Base-by-base conservation (phyloP, 2,888 invertebrate species). In the Hyppa rectilinea region DNA sequence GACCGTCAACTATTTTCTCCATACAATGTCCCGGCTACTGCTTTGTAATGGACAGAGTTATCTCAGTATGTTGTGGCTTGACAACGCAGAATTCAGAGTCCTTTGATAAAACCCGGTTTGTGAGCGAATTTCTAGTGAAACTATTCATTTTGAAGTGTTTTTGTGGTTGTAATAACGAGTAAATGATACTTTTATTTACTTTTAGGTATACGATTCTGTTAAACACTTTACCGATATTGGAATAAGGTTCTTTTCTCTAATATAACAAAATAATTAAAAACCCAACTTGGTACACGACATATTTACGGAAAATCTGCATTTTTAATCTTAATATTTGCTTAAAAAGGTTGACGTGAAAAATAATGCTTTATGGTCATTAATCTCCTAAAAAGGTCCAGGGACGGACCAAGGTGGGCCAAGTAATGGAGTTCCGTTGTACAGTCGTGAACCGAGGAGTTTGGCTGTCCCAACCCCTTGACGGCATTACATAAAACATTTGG, bases 351-450 rank as follows among this genome's bases (percentile, higher is more conserved):
- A 80, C 77, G 87, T 71, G 71, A 83, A 83, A 83, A 90, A 90
- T 91, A 91, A 90, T 92, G 88, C 85, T 90, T 88, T 88, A 90
- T 87, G 86, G 85, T 83, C 87, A 90, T 89, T 90, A 88, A 91
- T 90, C 88, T 91, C 90, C 80, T 85, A 87, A 86, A 91, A 91
- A 91, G 85, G 83, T 81, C 79, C 80, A 74, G 80, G 85, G 83
- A 76, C 78, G 74, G 83, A 79, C 78, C 73, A 85, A 88, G 89
- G 89, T 88, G 83, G 87, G 87, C 85, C 84, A 87, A 90, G 91
- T 94, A 95, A 95, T 95, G 95, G 95, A 94, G 91, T 94, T 94
- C 88, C 82, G 91, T 87, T 95, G 95, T 95, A 90, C 81, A 89
- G 90, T 87, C 85, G 84, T 83, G 85, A 89, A 90, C 88, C 88